phyloP scores from a whole-genome alignment of 2,113 vertebrate genomes.

The Thunnus thynnus region DNA sequence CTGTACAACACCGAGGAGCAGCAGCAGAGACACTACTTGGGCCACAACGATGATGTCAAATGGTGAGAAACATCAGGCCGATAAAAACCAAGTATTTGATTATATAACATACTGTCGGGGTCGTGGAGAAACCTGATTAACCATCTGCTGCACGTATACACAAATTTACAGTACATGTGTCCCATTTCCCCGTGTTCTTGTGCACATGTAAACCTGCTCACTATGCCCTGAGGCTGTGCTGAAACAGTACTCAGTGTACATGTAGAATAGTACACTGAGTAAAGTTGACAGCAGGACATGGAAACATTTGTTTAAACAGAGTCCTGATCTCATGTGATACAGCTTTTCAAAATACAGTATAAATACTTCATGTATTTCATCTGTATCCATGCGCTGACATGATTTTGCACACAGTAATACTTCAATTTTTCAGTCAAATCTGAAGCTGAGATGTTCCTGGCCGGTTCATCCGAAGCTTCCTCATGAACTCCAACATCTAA shows the following conservation, averaged over 20 bases:
- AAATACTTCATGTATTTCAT: not conserved
- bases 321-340: not conserved
- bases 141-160: not conserved
- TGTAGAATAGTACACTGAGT: too few relatives aligned
- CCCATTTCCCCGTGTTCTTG: too few relatives aligned
- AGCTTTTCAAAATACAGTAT: not conserved
- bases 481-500: too few relatives aligned
- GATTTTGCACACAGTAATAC: too few relatives aligned
- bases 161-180: not conserved
- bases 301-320: not conserved
- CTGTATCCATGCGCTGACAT: too few relatives aligned
- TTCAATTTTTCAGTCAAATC: too few relatives aligned
- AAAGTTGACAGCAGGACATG: not conserved
- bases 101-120: not conserved
- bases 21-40: slow-evolving; percentile 93
- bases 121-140: too few relatives aligned
- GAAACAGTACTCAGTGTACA: not conserved
- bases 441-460: too few relatives aligned
- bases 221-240: too few relatives aligned
- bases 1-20: slow-evolving; percentile 92
- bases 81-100: not conserved
- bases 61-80: slow-evolving; percentile 83
- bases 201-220: not conserved
- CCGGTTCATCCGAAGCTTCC: not conserved
- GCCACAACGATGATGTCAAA: slow-evolving; percentile 94